These are phyloP conservation scores for Mycetomoellerius zeteki DNA, from an alignment of 1,140 invertebrate species.

Conservation along the genomic window DNA sequence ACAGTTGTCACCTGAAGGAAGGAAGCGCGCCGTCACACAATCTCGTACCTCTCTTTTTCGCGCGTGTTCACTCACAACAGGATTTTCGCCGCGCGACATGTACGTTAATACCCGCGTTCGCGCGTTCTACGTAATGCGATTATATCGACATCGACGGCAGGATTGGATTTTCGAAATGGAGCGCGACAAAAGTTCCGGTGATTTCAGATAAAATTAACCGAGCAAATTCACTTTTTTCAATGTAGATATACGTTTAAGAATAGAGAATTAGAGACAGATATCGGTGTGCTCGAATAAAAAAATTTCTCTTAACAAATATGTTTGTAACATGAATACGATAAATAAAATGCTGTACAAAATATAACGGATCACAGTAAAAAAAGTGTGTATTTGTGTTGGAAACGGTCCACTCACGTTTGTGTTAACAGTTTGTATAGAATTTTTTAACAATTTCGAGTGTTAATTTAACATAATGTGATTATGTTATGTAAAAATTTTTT, in stretches of 20 bases:
- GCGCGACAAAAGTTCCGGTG: not conserved
- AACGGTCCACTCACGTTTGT: too few relatives aligned
- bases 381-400: too few relatives aligned
- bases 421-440: too few relatives aligned
- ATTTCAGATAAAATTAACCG: not conserved
- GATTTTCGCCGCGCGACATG: slow-evolving; percentile 11
- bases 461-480: too few relatives aligned
- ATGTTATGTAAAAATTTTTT: too few relatives aligned
- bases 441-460: too few relatives aligned
- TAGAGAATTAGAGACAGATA: not conserved
- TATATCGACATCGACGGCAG: not conserved
- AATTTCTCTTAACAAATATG: too few relatives aligned
- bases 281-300: not conserved
- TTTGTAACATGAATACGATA: too few relatives aligned
- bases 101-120: not conserved
- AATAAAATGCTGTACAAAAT: too few relatives aligned
- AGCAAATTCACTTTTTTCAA: not conserved
- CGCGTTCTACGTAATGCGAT: not conserved
- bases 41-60: not conserved
- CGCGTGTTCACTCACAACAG: slow-evolving; percentile 3
- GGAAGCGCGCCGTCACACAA: slow-evolving; percentile 1
- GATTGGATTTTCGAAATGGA: slow-evolving; percentile 1
- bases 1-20: slow-evolving; percentile 88
- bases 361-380: too few relatives aligned
- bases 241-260: not conserved